phyloP scores from a whole-genome alignment of 2,888 invertebrate genomes.

The Acleris holmiana region DNA sequence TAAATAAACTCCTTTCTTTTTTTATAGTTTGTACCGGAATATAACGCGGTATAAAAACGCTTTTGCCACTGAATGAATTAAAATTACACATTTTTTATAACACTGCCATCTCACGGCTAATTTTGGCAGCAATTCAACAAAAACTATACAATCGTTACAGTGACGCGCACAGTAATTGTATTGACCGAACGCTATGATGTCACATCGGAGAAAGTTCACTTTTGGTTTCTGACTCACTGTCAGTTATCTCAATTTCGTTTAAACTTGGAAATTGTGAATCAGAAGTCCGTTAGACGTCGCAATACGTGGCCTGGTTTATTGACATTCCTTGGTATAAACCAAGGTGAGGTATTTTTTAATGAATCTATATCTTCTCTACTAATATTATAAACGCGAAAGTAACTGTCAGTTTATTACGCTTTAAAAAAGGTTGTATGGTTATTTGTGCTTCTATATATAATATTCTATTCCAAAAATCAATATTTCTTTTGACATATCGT shows the following conservation, averaged over 20 bases:
- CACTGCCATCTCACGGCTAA: slow-evolving; percentile 3
- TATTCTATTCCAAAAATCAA: too few species aligned
- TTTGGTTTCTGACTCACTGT: slow-evolving; percentile 17
- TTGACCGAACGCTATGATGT: slow-evolving; percentile 21
- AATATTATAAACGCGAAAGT: too few species aligned
- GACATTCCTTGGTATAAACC: not conserved
- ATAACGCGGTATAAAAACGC: too few species aligned
- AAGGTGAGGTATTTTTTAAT: too few species aligned
- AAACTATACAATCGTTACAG: not conserved
- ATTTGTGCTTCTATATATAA: too few species aligned
- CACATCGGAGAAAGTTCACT: slow-evolving; percentile 26
- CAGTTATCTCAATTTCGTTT: slow-evolving; percentile 7
- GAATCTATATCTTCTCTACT: too few species aligned
- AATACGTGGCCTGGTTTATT: not conserved
- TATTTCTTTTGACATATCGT: too few species aligned
- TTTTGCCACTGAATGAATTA: too few species aligned
- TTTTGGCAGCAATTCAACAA: not conserved
- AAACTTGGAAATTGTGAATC: not conserved
- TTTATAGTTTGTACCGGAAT: too few species aligned
- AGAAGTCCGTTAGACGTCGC: not conserved
- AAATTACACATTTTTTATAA: not conserved
- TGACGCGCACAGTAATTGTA: slow-evolving; percentile 9
- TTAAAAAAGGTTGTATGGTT: too few species aligned
- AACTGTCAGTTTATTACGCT: too few species aligned
- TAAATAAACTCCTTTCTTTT: too few species aligned